Percentiles rank a stretch among this genome's conserved stretches.
These are phyloP conservation scores for Bombus terrestris DNA, from an alignment of 1,140 invertebrate genomes.

Conservation along the genomic window DNA sequence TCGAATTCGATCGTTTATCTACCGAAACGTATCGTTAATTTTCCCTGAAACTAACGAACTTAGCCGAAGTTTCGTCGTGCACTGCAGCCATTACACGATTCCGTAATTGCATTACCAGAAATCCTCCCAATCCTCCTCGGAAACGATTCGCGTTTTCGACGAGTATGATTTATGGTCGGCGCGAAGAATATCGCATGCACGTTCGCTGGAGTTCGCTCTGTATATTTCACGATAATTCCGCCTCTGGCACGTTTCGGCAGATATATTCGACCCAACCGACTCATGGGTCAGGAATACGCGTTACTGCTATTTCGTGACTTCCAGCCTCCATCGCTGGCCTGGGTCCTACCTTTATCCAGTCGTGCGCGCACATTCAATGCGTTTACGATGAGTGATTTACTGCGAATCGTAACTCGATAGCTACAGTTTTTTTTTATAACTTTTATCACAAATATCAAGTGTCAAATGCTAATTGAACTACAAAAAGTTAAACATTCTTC, in stretches of 20 bases:
- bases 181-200: slow-evolving; percentile 39
- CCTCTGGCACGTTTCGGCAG: slow-evolving; percentile 25
- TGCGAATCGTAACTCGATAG: too few species aligned
- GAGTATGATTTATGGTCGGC: slow-evolving; percentile 15
- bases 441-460: too few species aligned
- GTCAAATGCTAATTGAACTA: background rate
- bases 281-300: slow-evolving; percentile 12
- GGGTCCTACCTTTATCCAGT: too few species aligned
- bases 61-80: background rate
- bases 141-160: slow-evolving; percentile 21
- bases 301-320: slow-evolving; percentile 40
- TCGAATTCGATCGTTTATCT: background rate
- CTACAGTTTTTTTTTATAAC: too few species aligned
- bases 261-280: slow-evolving; percentile 5
- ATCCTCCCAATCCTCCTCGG: background rate
- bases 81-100: background rate
- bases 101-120: background rate
- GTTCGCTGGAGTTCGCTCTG: background rate
- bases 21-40: background rate
- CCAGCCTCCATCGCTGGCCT: background rate
- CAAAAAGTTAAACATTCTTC: background rate
- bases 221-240: slow-evolving; percentile 42
- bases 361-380: background rate
- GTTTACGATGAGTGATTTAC: background rate
- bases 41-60: slow-evolving; percentile 2